Base-by-base conservation (phyloP, 2,888 invertebrate genomes). In the Elaeidobius kamerunicus region DNA sequence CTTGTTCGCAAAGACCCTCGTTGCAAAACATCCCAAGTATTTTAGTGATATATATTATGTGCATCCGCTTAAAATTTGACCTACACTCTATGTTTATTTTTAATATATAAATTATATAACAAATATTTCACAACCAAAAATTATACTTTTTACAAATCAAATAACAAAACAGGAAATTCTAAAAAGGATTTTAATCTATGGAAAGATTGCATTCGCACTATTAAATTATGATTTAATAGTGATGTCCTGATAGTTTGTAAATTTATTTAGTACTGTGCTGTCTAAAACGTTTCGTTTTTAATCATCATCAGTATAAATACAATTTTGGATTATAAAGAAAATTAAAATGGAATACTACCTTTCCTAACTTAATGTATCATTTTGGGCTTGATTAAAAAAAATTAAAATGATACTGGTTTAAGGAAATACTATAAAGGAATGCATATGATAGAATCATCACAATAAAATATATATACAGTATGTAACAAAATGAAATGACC, bases 121-220 rank as follows among this genome's bases (percentile, higher is more conserved):
- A 65, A 65, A 63, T 61, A 66, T 62, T 63, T 67, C 66, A 65
- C 67, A 67, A 67, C 67, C 67, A 66, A 62, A n/a, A 62, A 61
- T 60, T 60, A 60, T 58, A 61, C 44, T 61, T 62, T 63, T 60
- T 60, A 63, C 58, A 62, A 62, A 59, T 61, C 14, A 43, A 42
- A 35, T 28, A 45, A 51, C 51, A 51, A 28, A 51, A 30, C 30
- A 30, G n/a, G n/a, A n/a, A 30, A 7, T 6, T 30, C 30, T 30
- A 30, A 30, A 30, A 30, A 30, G 30, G 4, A 4, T 11, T 30
- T 30, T 7, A 30, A 30, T 9, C 12, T 30, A 30, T n/a, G n/a
- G n/a, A n/a, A n/a, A n/a, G n/a, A n/a, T n/a, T n/a, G n/a, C n/a
- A n/a, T n/a, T n/a, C n/a, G n/a, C n/a, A n/a, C n/a, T n/a, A n/a